A percentile compares a stretch with the other conserved stretches of the same genome.
Evolutionary conservation across 2,113 vertebrate genomes (phyloP).

Genomic region (Paralichthys olivaceus): DNA sequence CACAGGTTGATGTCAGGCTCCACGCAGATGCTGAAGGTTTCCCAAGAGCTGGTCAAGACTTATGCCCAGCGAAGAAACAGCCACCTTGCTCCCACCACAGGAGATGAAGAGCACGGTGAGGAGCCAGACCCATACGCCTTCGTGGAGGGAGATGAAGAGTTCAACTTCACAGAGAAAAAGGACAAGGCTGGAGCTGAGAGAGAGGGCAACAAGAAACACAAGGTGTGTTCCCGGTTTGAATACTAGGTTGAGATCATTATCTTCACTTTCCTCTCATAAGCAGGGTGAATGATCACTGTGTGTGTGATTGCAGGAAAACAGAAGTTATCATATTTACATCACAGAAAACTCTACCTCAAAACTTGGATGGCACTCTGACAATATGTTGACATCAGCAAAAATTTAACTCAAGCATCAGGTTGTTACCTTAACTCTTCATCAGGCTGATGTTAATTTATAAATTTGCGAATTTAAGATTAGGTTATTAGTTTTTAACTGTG

Average conservation of each 20-base stretch:
- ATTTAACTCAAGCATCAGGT: no score
- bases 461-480: no score
- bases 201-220: conserved; percentile 91
- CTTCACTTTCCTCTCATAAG: neutral
- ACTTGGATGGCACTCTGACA: no score
- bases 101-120: conserved; percentile 86
- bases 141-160: conserved; percentile 94
- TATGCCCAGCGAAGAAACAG: conserved; percentile 93
- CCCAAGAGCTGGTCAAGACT: conserved; percentile 91
- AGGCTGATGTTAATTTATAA: no score
- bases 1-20: conserved; percentile 92
- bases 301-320: neutral
- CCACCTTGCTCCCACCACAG: conserved; percentile 84
- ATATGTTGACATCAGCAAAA: no score
- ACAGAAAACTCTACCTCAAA: no score
- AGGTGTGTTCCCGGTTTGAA: conserved; percentile 80
- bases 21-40: conserved; percentile 91
- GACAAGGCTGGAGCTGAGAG: conserved; percentile 90
- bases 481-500: no score
- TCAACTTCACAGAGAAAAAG: conserved; percentile 93
- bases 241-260: no score
- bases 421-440: no score
- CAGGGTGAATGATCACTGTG: neutral
- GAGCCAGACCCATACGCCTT: conserved; percentile 96
- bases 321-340: no score